Percentiles rank a stretch among this genome's conserved stretches.
Evolutionary conservation across 2,888 invertebrate genomes (phyloP).

Genomic region (Scaptomyza polygonia): DNA sequence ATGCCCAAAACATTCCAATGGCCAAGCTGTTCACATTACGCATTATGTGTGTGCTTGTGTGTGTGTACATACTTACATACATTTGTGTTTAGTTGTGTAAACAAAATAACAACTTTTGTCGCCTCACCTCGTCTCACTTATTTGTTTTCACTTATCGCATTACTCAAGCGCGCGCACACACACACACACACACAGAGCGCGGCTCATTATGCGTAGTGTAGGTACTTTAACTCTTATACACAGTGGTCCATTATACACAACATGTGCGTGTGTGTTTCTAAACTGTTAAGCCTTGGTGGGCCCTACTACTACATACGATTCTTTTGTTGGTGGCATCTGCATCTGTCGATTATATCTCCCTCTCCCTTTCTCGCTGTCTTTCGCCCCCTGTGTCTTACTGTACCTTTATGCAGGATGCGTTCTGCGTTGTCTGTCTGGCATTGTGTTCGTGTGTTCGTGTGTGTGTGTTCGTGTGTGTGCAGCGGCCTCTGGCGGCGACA

Average conservation of each 20-base stretch:
- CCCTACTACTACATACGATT: conserved; percentile 26
- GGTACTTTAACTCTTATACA: neutral
- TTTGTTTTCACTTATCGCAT: conserved; percentile 76
- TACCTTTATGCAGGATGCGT: conserved; percentile 21
- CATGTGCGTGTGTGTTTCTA: conserved; percentile 38
- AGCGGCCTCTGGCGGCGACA: conserved; percentile 54
- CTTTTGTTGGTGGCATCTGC: conserved; percentile 52
- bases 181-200: conserved; percentile 34
- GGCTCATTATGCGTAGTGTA: conserved; percentile 49
- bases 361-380: neutral
- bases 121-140: conserved; percentile 59
- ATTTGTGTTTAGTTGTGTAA: conserved; percentile 67
- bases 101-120: conserved; percentile 58
- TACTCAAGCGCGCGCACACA: conserved; percentile 37
- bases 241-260: conserved; percentile 5
- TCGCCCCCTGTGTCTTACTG: conserved; percentile 7
- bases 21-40: conserved; percentile 44
- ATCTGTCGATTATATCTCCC: conserved; percentile 56
- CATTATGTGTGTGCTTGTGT: conserved; percentile 34
- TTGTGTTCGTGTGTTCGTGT: conserved; percentile 24
- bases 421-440: conserved; percentile 27
- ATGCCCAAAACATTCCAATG: conserved; percentile 42
- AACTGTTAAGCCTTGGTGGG: conserved; percentile 36
- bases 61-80: conserved; percentile 1
- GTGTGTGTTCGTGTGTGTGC: neutral